phyloP scores from a whole-genome alignment of 1,140 invertebrate genomes.

The Agrilus planipennis region DNA sequence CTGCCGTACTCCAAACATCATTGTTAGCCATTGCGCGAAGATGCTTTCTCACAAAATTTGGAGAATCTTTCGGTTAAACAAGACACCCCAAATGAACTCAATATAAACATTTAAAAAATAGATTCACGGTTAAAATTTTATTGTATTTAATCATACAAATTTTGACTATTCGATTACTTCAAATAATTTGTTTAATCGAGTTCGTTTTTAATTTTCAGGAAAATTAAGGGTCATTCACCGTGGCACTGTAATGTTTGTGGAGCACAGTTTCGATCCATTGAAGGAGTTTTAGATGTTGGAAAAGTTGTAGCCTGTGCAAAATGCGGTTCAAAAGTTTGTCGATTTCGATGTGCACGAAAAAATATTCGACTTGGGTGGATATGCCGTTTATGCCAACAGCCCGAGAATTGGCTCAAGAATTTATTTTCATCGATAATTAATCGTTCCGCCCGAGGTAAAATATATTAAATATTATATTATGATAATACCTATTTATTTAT shows the following conservation, averaged over 20 bases:
- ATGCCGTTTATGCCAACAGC: slow-evolving; percentile 22
- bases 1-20: no score
- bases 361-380: slow-evolving; percentile 17
- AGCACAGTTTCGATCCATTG: slow-evolving; percentile 21
- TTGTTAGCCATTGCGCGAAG: no score
- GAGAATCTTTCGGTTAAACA: no score
- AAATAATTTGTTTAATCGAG: background rate
- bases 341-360: slow-evolving; percentile 21
- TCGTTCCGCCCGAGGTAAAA: no score
- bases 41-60: no score
- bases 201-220: slow-evolving; percentile 19
- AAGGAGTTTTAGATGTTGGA: slow-evolving; percentile 19
- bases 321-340: slow-evolving; percentile 25
- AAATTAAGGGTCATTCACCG: slow-evolving; percentile 13
- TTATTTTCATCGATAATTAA: no score
- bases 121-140: no score
- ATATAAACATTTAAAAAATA: no score
- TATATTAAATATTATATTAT: no score
- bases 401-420: slow-evolving; percentile 23
- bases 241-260: slow-evolving; percentile 31
- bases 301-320: slow-evolving; percentile 24
- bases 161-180: background rate
- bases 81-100: no score
- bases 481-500: no score
- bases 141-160: slow-evolving; percentile 6